Base-by-base conservation (phyloP, 1,140 invertebrate species). In the Trachymyrmex cornetzi region DNA sequence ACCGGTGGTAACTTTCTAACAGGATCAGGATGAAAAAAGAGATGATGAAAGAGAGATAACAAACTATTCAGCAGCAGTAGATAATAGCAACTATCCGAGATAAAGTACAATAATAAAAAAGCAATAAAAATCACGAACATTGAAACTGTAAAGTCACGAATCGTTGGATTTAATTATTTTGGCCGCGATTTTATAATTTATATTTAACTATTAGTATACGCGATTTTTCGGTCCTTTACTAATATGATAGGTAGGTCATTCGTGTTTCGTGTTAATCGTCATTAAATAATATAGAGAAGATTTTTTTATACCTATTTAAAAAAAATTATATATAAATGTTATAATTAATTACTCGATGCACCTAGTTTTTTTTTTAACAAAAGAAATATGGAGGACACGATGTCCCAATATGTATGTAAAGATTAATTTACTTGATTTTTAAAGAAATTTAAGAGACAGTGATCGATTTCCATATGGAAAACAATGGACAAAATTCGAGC, bases 51-150 rank as follows among this genome's bases (percentile, higher is more conserved):
- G 38, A 11, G 38, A 44, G 1, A 11, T 44, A 44, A 75, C 5
- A 24, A 63, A 38, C 7, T n/a, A 59, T 9, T 11, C 30, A 22
- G 34, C 34, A 19, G 3, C 3, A 16, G 66, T 66, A 69, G 14
- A 44, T 24, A 48, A 34, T 50, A 24, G n/a, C n/a, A 75, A 74
- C 12, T n/a, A 74, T 48, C n/a, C 34, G 16, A 77, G 12, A 16
- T 1, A 19, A 66, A 66, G 48, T 80, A n/a, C n/a, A n/a, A n/a
- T n/a, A 74, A 82, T 44, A 24, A 74, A 59, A 72, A 19, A 7
- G 19, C 34, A 59, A 30, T n/a, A 48, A 19, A 34, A 14, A 24
- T 24, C 16, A n/a, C 9, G 16, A 57, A 44, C 3, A 27, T 55
- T 38, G 79, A 27, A 63, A n/a, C 16, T 44, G 48, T 1, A 1